These are phyloP conservation scores for Meandrusa payeni DNA, from an alignment of 2,888 invertebrate species.

Conservation along the genomic window DNA sequence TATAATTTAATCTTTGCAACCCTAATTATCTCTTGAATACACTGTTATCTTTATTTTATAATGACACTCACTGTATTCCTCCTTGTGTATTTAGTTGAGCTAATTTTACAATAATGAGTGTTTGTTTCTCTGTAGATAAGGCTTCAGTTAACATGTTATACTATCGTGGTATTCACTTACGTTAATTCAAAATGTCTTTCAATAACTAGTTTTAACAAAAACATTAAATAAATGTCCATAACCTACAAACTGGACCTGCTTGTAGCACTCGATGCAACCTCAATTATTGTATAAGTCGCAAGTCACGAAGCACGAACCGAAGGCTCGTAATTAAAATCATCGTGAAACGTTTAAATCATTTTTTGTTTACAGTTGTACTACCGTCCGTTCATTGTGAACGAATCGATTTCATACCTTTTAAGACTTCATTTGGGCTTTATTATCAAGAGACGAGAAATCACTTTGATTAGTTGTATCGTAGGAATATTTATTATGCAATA, in stretches of 20 bases:
- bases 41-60: neutral
- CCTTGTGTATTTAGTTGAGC: neutral
- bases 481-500: too few relatives aligned
- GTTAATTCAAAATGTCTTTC: slow-evolving; percentile 4
- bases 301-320: slow-evolving; percentile 12
- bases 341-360: slow-evolving; percentile 11
- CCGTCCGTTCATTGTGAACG: neutral
- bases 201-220: slow-evolving; percentile 1
- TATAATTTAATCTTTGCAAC: too few relatives aligned
- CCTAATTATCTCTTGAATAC: neutral
- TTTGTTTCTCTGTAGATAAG: neutral
- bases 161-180: neutral
- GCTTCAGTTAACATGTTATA: too few relatives aligned
- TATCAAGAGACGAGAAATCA: neutral
- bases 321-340: slow-evolving; percentile 5
- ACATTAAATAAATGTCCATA: slow-evolving; percentile 8
- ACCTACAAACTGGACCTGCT: slow-evolving; percentile 3
- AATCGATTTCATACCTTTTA: slow-evolving; percentile 12
- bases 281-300: slow-evolving; percentile 9
- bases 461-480: too few relatives aligned
- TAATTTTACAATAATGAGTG: neutral
- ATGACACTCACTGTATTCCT: neutral
- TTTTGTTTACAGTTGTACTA: neutral
- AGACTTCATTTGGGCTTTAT: slow-evolving; percentile 1
- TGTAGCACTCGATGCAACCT: slow-evolving; percentile 8